Conservation (phyloP, 2,113 vertebrate genomes). For the Spea bombifrons region DNA sequence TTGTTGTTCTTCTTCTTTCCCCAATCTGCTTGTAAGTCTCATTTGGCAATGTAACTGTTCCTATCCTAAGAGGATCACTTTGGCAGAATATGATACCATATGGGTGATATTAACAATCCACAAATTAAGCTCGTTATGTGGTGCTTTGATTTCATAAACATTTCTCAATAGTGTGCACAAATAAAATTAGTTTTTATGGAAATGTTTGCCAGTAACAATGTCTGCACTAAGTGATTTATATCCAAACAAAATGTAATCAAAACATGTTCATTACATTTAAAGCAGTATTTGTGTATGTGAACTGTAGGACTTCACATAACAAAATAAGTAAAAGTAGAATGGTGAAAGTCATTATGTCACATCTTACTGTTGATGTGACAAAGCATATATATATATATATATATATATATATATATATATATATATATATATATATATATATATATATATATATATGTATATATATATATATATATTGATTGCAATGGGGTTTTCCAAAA, state of each 20-base stretch:
- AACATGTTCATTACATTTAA: constrained; percentile 41
- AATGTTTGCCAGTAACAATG: constrained; percentile 59
- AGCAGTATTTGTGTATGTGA: constrained; percentile 25
- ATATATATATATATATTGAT: not conserved
- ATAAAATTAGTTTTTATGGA: constrained; percentile 57
- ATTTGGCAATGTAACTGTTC: constrained; percentile 47
- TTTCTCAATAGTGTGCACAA: constrained; percentile 60
- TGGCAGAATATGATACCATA: constrained; percentile 58
- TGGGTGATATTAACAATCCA: constrained; percentile 59
- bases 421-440: no score
- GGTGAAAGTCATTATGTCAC: constrained; percentile 16
- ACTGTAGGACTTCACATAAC: not conserved
- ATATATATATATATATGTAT: no score
- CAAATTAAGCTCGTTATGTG: constrained; percentile 65
- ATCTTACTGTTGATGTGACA: no score
- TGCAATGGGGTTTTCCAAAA: not conserved
- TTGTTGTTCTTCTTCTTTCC: constrained; percentile 43
- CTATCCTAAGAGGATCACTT: constrained; percentile 52
- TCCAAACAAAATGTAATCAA: constrained; percentile 46
- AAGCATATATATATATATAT: no score
- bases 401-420: no score
- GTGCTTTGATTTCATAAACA: constrained; percentile 61
- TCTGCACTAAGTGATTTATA: constrained; percentile 47
- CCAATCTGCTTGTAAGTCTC: constrained; percentile 45
- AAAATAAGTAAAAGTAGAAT: not conserved